phyloP scores from a whole-genome alignment of 2,113 vertebrate genomes.

The Furnarius figulus region DNA sequence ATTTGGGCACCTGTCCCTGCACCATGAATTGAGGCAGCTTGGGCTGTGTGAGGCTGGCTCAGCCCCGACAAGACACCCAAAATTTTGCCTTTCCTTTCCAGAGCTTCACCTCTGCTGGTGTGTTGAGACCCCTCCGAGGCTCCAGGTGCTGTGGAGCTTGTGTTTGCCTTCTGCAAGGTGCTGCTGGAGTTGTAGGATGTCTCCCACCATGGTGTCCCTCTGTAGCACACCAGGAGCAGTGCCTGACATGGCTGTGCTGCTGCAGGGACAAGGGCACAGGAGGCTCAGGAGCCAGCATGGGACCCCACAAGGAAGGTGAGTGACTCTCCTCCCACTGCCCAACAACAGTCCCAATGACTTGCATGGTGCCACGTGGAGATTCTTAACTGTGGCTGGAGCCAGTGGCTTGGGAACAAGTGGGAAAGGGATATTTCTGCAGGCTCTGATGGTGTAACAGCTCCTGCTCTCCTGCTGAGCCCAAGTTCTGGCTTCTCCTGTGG shows the following conservation, averaged over 20 bases:
- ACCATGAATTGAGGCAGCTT: not conserved
- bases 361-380: not conserved
- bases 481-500: not conserved
- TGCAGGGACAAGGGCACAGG: not conserved
- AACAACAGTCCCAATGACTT: not conserved
- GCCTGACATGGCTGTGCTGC: accelerated
- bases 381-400: not conserved
- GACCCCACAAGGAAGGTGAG: not conserved
- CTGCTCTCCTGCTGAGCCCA: not conserved
- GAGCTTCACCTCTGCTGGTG: not conserved
- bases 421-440: not conserved
- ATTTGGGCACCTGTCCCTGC: not conserved
- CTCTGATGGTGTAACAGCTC: not conserved
- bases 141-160: not conserved
- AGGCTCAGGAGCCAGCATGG: not conserved
- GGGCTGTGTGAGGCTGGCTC: not conserved
- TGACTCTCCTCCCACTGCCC: not conserved
- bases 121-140: not conserved
- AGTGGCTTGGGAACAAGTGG: not conserved
- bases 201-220: not conserved
- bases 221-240: not conserved
- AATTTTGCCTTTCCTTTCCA: not conserved
- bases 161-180: not conserved
- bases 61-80: not conserved
- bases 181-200: not conserved